These are phyloP conservation scores for Flabesymbios commensalis DNA, from an alignment of 2,888 invertebrate species.

Conservation along the genomic window DNA sequence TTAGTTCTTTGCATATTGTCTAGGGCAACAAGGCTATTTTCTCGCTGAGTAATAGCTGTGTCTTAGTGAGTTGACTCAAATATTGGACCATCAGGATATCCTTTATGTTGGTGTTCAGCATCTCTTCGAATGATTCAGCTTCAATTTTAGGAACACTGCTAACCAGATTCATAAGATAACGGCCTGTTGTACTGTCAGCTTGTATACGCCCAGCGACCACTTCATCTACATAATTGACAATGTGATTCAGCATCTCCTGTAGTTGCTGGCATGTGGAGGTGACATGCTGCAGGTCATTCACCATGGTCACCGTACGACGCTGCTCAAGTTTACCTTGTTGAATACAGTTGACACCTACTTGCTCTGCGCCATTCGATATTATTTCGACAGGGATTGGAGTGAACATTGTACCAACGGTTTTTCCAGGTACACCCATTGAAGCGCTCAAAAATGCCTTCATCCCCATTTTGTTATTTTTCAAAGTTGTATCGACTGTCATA, in stretches of 20 bases:
- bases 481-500: slow-evolving; percentile 90
- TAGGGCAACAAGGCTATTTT: slow-evolving; percentile 71
- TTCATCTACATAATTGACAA: slow-evolving; percentile 80
- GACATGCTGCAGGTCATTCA: slow-evolving; percentile 73
- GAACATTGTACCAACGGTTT: slow-evolving; percentile 82
- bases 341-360: slow-evolving; percentile 74
- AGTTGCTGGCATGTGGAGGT: slow-evolving; percentile 82
- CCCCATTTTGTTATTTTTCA: slow-evolving; percentile 86
- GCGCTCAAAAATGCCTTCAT: slow-evolving; percentile 87
- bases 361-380: slow-evolving; percentile 88
- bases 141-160: slow-evolving; percentile 90
- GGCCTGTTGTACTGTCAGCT: slow-evolving; percentile 77
- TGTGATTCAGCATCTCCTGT: slow-evolving; percentile 71
- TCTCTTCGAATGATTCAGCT: slow-evolving; percentile 86
- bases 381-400: slow-evolving; percentile 91
- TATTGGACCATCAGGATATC: slow-evolving; percentile 97
- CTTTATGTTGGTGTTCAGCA: slow-evolving; percentile 95
- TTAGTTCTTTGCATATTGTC: too few relatives aligned
- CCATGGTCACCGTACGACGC: slow-evolving; percentile 66
- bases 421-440: slow-evolving; percentile 89
- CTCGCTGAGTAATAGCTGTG: slow-evolving; percentile 94
- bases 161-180: slow-evolving; percentile 86
- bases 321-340: slow-evolving; percentile 77
- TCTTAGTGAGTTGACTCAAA: slow-evolving; percentile 91
- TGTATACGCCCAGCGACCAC: slow-evolving; percentile 78